Base-by-base conservation (phyloP, 1,140 invertebrate species). In the Oreohelix idahoensis region DNA sequence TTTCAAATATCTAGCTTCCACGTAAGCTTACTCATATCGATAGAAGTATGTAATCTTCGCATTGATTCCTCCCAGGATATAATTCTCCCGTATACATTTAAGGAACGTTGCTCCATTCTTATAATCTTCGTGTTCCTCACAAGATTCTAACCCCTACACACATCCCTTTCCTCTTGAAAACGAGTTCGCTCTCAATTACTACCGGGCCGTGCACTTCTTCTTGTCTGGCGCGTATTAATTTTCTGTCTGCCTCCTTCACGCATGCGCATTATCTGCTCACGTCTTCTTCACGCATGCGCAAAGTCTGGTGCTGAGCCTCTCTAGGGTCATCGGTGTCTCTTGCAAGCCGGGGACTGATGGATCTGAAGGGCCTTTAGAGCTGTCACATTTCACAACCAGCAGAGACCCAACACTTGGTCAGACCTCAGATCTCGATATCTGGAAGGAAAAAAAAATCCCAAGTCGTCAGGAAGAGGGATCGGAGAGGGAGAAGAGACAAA, bases 201-300 rank as follows among this genome's bases (percentile, higher is more conserved):
- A 66, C 29, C 29, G 17, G 63, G 63, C 20, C 29, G 63, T 66
- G 63, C 63, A 66, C 63, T 66, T 66, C 63, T 66, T 66, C 63
- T 17, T 32, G 63, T 66, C 63, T 66, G 63, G 63, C 63, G 63
- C 63, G n/a, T 66, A 66, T 66, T 66, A 66, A 66, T 66, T 66
- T 66, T 66, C 63, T 66, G 63, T 66, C 63, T 66, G 63, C 63
- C 63, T 66, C 29, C 63, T 66, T 32, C 29, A 66, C 63, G 63
- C 29, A 32, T 66, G 63, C 63, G 63, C 63, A 66, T 66, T 32
- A 66, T 66, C 63, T 66, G 63, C n/a, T 66, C n/a, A 66, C 63
- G 63, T 66, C 10, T 2, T 66, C 63, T 66, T 66, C 63, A 32
- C 63, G 63, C 63, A 66, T 66, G 63, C 63, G 63, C 63, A 66